phyloP scores from a whole-genome alignment of 2,113 vertebrate species.

The Pomatostomus ruficeps region DNA sequence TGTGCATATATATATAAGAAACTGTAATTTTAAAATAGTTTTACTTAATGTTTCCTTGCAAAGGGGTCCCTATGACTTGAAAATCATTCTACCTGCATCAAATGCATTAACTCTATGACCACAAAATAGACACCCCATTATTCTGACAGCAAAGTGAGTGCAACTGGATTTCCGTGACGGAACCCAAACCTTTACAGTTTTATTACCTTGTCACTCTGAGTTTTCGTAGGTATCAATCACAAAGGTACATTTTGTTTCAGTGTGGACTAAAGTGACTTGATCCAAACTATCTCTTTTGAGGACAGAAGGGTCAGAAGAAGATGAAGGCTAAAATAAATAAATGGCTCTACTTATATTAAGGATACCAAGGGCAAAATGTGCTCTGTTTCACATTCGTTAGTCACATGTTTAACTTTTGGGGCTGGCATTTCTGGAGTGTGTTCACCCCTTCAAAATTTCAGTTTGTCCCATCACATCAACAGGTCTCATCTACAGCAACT shows the following conservation, averaged over 20 bases:
- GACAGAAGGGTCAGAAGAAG: background rate
- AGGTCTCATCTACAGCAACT: background rate
- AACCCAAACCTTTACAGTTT: constrained; percentile 35
- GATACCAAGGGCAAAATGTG: background rate
- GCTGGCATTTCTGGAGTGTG: background rate
- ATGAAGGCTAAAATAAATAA: background rate
- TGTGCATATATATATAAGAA: background rate
- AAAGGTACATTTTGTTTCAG: constrained; percentile 34
- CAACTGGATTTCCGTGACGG: constrained; percentile 65
- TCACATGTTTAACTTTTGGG: background rate
- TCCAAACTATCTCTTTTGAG: background rate
- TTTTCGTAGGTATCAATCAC: constrained; percentile 70
- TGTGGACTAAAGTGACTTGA: constrained; percentile 22
- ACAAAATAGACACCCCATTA: constrained; percentile 45
- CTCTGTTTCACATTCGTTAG: background rate
- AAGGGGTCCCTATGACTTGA: background rate
- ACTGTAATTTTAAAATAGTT: background rate
- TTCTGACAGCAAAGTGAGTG: constrained; percentile 25
- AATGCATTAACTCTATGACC: constrained; percentile 28
- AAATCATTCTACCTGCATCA: constrained; percentile 50
- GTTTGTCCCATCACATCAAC: background rate
- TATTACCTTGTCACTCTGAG: constrained; percentile 62
- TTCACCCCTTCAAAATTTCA: background rate
- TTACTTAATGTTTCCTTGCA: background rate
- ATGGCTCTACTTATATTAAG: background rate